phyloP scores from a whole-genome alignment of 1,140 invertebrate genomes.

The Globodera ellingtonae region DNA sequence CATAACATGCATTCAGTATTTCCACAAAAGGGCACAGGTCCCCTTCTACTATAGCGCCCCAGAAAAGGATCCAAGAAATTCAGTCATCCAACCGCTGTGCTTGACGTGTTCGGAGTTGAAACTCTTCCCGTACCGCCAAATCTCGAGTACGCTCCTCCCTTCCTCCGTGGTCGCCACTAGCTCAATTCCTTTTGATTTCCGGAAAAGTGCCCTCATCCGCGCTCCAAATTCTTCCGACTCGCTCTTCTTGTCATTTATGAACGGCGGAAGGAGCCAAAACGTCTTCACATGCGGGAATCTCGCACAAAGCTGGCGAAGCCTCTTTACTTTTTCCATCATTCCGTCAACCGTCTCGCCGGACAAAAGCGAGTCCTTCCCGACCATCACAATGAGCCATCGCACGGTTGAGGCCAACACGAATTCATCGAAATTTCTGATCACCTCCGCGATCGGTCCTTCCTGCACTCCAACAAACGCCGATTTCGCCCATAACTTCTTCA shows the following conservation, averaged over 20 bases:
- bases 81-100: background rate
- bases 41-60: too few species aligned
- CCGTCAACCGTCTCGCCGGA: conserved; percentile 1
- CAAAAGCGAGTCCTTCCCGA: conserved; percentile 1
- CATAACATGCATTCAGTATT: too few species aligned
- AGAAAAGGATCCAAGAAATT: too few species aligned
- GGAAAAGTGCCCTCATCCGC: background rate
- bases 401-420: background rate
- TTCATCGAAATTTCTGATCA: conserved; percentile 12
- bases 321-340: conserved; percentile 3
- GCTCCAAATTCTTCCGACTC: conserved; percentile 5
- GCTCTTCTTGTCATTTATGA: background rate
- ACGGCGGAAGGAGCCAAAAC: conserved; percentile 12
- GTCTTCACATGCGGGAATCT: background rate
- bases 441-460: background rate
- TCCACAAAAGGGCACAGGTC: too few species aligned
- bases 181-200: background rate
- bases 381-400: conserved; percentile 1
- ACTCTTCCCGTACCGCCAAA: background rate
- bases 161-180: background rate
- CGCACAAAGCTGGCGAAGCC: background rate
- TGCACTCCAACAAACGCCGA: conserved; percentile 5
- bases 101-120: background rate
- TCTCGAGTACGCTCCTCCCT: background rate
- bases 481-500: background rate